These are phyloP conservation scores for Orbicella faveolata DNA, from an alignment of 64 coral and sea anemone genomes.

Conservation along the genomic window DNA sequence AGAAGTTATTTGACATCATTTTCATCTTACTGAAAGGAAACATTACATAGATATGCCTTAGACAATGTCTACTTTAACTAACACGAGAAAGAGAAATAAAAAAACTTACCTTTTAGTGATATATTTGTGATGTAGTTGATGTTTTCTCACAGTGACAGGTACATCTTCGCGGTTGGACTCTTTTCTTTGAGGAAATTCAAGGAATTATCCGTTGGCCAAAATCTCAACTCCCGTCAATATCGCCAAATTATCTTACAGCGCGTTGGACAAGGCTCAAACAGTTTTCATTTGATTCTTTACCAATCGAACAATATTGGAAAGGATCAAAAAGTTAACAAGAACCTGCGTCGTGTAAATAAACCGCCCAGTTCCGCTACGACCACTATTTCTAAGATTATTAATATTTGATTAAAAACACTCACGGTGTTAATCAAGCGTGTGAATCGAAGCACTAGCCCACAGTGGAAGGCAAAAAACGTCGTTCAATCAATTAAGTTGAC, in stretches of 20 bases:
- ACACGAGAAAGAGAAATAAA: background rate
- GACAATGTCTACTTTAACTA: background rate
- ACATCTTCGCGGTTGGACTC: background rate
- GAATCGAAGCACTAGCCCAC: background rate
- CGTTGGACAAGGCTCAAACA: too few relatives aligned
- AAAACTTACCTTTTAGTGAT: slow-evolving; percentile 1
- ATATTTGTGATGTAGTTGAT: background rate
- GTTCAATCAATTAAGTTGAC: background rate
- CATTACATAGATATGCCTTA: background rate
- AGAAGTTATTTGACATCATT: background rate
- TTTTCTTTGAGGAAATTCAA: background rate
- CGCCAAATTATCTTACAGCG: background rate
- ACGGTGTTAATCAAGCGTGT: background rate
- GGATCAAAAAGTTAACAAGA: slow-evolving; percentile 12
- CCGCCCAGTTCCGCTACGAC: background rate
- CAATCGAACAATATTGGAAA: background rate
- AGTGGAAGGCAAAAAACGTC: background rate
- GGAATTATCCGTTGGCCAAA: background rate
- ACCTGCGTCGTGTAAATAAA: slow-evolving; percentile 13
- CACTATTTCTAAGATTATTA: slow-evolving; percentile 11
- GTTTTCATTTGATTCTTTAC: background rate
- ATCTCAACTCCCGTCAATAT: background rate
- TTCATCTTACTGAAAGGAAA: background rate
- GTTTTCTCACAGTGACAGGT: slow-evolving; percentile 28
- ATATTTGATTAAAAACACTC: slow-evolving; percentile 49